phyloP scores from a whole-genome alignment of 2,888 invertebrate species.

The Icerya purchasi region DNA sequence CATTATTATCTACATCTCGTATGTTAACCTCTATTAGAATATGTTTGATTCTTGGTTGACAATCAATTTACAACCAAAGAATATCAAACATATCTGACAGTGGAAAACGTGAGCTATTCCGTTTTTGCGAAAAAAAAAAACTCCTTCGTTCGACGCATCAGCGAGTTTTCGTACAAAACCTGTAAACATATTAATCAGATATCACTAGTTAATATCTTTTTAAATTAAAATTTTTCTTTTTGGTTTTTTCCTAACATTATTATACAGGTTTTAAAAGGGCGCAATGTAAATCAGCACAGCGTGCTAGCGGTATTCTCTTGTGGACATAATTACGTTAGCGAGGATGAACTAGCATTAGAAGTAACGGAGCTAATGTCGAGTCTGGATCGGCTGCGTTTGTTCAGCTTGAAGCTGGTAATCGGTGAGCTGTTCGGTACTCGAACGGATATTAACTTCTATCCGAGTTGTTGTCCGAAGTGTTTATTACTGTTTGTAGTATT shows the following conservation, averaged over 20 bases:
- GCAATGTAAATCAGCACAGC: background rate
- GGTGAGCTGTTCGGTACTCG: background rate
- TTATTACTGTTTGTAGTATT: background rate
- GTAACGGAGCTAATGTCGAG: background rate
- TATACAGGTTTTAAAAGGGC: background rate
- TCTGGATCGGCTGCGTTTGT: constrained; percentile 2
- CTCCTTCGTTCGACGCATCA: too few species aligned
- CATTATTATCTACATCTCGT: constrained; percentile 1
- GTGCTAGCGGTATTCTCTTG: constrained; percentile 8
- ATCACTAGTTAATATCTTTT: too few species aligned
- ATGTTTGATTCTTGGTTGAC: constrained; percentile 14
- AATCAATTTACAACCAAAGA: constrained; percentile 12
- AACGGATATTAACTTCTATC: background rate
- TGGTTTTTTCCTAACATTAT: background rate
- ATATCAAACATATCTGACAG: constrained; percentile 14
- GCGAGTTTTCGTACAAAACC: too few species aligned
- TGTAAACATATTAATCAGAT: too few species aligned
- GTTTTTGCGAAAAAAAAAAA: too few species aligned
- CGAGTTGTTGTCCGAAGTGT: constrained; percentile 11
- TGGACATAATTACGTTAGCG: constrained; percentile 7
- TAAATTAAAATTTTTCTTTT: too few species aligned
- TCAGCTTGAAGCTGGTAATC: background rate
- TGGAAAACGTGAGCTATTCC: too few species aligned
- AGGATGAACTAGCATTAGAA: constrained; percentile 4
- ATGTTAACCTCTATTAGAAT: constrained; percentile 13